Conservation (phyloP, 2,888 invertebrate species). For the Parnassius smintheus region DNA sequence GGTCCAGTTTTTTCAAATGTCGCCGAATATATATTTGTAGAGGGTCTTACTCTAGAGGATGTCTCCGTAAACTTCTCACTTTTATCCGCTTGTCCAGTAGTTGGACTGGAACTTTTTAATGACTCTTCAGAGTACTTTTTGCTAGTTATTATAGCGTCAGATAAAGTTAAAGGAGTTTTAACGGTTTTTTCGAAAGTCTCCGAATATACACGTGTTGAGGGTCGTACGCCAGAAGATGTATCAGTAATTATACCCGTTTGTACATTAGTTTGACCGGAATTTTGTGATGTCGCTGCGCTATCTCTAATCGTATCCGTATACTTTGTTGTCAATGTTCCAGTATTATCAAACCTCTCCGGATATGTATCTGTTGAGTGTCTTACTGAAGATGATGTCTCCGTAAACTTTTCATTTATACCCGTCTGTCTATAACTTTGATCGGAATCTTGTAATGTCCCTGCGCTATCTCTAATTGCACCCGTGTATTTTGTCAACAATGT, state of each 20-base stretch:
- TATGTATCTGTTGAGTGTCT: conserved; percentile 11
- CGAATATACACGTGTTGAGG: too few relatives aligned
- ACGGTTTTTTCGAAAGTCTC: conserved; percentile 10
- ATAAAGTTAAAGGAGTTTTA: background rate
- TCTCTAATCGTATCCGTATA: too few relatives aligned
- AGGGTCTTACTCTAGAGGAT: conserved; percentile 15
- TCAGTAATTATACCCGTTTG: too few relatives aligned
- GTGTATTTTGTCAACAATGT: conserved; percentile 8
- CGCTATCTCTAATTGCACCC: conserved; percentile 2
- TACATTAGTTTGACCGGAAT: too few relatives aligned
- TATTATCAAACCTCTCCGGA: background rate
- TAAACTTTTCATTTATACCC: conserved; percentile 7
- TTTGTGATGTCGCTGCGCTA: too few relatives aligned
- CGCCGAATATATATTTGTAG: conserved; percentile 5
- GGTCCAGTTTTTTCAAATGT: conserved; percentile 28
- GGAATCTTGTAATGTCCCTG: too few relatives aligned
- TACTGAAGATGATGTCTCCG: conserved; percentile 2
- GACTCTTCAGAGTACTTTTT: conserved; percentile 46
- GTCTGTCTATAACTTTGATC: conserved; percentile 5
- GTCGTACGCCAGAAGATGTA: too few relatives aligned
- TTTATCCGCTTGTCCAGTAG: conserved; percentile 12
- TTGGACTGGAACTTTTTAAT: conserved; percentile 30
- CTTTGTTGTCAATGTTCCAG: too few relatives aligned
- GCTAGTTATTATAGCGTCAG: conserved; percentile 31
- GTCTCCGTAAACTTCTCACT: conserved; percentile 13